A percentile compares a stretch with the other conserved stretches of the same genome.
Evolutionary conservation across 2,888 invertebrate species (phyloP).

Genomic region (Reticulitermes lucifugus): DNA sequence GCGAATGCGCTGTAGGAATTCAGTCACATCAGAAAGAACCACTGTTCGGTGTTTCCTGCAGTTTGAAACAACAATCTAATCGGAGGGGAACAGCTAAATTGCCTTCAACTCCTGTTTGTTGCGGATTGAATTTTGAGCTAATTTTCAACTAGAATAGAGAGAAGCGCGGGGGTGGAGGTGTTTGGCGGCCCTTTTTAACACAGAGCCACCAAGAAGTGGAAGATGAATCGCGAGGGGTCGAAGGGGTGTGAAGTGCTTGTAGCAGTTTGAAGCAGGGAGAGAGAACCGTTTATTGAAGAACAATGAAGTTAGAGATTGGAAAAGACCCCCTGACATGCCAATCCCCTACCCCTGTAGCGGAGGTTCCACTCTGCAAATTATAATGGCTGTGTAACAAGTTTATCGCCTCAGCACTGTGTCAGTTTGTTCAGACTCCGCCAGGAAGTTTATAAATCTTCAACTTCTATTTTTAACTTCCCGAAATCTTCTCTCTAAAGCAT

Average conservation of each 20-base stretch:
- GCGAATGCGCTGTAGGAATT: too few species aligned
- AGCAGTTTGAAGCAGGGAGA: background rate
- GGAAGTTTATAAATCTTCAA: background rate
- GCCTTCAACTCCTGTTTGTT: conserved; percentile 23
- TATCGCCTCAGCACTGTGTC: background rate
- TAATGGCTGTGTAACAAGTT: background rate
- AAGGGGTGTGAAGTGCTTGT: background rate
- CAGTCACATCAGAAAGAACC: too few species aligned
- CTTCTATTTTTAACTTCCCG: too few species aligned
- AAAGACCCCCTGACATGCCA: background rate
- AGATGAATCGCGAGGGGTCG: background rate
- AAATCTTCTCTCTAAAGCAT: too few species aligned
- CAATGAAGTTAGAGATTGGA: conserved; percentile 36
- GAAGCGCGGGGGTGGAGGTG: background rate
- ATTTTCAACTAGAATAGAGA: conserved; percentile 26
- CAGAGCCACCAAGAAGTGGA: background rate
- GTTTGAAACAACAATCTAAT: conserved; percentile 9
- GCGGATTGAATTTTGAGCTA: conserved; percentile 37
- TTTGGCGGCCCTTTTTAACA: conserved; percentile 13
- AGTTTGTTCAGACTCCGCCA: too few species aligned
- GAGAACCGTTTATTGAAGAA: conserved; percentile 24
- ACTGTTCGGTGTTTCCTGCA: background rate
- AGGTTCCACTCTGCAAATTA: background rate
- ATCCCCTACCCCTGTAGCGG: background rate
- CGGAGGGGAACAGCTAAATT: conserved; percentile 4